Percentiles rank a stretch among this genome's conserved stretches.
Conservation (phyloP, 2,888 invertebrate genomes). For the Schrankia costaestrigalis region DNA sequence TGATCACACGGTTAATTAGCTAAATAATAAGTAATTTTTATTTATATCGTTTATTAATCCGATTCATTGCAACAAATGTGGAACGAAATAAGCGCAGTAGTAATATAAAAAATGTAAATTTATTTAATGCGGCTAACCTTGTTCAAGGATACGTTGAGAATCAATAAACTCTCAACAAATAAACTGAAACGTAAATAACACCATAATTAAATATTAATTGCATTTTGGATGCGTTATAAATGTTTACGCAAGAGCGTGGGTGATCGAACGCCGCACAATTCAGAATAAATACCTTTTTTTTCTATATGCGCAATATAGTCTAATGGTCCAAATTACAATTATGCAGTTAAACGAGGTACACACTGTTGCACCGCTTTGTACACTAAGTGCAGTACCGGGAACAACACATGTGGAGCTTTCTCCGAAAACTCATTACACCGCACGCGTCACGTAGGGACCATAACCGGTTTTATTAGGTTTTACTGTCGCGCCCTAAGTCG, state of each 20-base stretch:
- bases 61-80: no score
- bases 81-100: no score
- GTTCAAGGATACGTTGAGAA: no score
- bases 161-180: neutral
- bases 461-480: slow-evolving; percentile 78
- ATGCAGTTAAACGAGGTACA: slow-evolving; percentile 19
- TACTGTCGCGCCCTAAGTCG: slow-evolving; percentile 56
- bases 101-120: no score
- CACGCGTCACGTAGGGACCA: slow-evolving; percentile 74
- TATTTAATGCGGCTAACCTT: no score
- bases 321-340: slow-evolving; percentile 27
- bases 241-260: neutral
- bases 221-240: no score
- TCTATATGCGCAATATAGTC: slow-evolving; percentile 10
- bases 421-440: slow-evolving; percentile 75
- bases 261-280: slow-evolving; percentile 1
- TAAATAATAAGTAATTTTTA: no score
- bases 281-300: slow-evolving; percentile 11
- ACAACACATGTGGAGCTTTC: slow-evolving; percentile 59
- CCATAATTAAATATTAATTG: no score
- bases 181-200: no score
- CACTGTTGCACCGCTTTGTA: slow-evolving; percentile 16
- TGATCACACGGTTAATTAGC: no score
- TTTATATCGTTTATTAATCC: no score
- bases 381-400: slow-evolving; percentile 34